phyloP scores from a whole-genome alignment of 2,888 invertebrate genomes.

The Anarsia innoxiella region DNA sequence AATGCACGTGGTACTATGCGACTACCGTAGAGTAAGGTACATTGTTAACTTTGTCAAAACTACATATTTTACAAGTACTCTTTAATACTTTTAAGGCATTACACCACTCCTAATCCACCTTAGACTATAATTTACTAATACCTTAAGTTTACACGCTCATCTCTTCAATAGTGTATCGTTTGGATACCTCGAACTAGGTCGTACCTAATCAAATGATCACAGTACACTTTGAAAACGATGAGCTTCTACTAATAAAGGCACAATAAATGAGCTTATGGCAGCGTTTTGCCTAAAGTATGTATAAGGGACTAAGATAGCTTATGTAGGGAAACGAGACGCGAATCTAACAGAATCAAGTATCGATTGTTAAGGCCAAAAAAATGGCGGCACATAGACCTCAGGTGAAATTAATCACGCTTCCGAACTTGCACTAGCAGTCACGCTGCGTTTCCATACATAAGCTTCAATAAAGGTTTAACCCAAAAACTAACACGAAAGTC shows the following conservation, averaged over 20 bases:
- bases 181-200: background rate
- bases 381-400: too few species aligned
- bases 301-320: too few species aligned
- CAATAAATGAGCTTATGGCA: constrained; percentile 62
- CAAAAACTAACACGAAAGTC: constrained; percentile 25
- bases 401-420: too few species aligned
- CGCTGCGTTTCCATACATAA: too few species aligned
- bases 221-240: constrained; percentile 22
- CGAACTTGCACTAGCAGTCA: too few species aligned
- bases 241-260: constrained; percentile 48
- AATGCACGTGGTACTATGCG: constrained; percentile 72
- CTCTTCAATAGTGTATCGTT: constrained; percentile 22
- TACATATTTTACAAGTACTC: constrained; percentile 60
- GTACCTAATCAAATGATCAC: background rate
- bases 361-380: too few species aligned
- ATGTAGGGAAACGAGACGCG: too few species aligned
- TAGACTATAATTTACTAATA: constrained; percentile 49
- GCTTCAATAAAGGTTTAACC: constrained; percentile 13
- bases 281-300: constrained; percentile 48
- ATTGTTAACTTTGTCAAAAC: constrained; percentile 55
- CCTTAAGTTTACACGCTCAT: constrained; percentile 29
- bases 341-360: too few species aligned
- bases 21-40: constrained; percentile 68
- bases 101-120: constrained; percentile 54
- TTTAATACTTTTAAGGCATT: constrained; percentile 72